phyloP scores from a whole-genome alignment of 2,797 vertebrate species.

The Pampus argenteus region DNA sequence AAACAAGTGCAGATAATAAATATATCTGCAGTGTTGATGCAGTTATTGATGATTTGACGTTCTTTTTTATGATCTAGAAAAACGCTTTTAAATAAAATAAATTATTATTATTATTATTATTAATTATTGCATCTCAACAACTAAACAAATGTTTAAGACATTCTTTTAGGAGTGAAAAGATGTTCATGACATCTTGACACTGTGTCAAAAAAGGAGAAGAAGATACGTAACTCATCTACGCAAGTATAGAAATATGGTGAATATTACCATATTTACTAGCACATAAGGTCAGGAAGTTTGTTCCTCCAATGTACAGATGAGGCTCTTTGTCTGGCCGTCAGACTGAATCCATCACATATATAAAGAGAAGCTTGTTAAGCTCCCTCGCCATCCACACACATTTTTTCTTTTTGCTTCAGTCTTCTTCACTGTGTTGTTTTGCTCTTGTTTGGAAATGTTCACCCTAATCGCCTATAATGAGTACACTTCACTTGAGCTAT shows the following conservation, averaged over 20 bases:
- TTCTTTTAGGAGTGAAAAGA: too few relatives aligned
- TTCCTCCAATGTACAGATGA: constrained; percentile 23
- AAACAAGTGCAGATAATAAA: constrained; percentile 3
- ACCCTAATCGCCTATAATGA: constrained; percentile 72
- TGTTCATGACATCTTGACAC: neutral
- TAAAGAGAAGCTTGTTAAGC: constrained; percentile 38
- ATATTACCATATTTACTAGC: neutral
- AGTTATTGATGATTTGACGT: too few relatives aligned
- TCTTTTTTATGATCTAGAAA: too few relatives aligned
- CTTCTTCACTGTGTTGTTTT: constrained; percentile 33
- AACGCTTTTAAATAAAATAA: too few relatives aligned
- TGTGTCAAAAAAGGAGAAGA: neutral
- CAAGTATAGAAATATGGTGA: neutral
- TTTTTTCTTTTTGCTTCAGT: constrained; percentile 32
- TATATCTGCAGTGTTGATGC: neutral
- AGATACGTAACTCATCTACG: too few relatives aligned
- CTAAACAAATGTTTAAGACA: too few relatives aligned
- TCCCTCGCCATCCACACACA: too few relatives aligned
- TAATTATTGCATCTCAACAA: too few relatives aligned
- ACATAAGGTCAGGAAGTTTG: constrained; percentile 3
- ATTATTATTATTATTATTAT: too few relatives aligned
- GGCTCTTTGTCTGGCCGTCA: constrained; percentile 36
- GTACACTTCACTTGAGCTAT: constrained; percentile 50
- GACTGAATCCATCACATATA: constrained; percentile 47
- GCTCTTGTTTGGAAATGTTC: constrained; percentile 60